Percentiles rank a stretch among this genome's conserved stretches.
These are phyloP conservation scores for Drosophila niveifrons DNA, from an alignment of 2,888 invertebrate genomes.

Conservation along the genomic window DNA sequence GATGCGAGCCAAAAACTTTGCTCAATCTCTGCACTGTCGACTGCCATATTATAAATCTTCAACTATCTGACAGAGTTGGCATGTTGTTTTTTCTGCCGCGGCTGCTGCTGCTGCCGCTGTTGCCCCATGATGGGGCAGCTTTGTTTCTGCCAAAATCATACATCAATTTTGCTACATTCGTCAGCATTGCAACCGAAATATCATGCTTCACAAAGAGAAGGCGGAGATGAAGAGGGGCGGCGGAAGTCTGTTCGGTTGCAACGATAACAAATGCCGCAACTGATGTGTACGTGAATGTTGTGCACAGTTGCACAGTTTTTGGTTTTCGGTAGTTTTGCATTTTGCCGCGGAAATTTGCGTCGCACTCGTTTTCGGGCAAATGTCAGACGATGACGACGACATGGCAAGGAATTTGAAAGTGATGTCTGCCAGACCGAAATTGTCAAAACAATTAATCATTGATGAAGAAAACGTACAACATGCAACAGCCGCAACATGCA, in stretches of 20 bases:
- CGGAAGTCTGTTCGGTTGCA: conserved; percentile 17
- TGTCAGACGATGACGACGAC: conserved; percentile 36
- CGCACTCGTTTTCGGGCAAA: conserved; percentile 42
- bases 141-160: conserved; percentile 65
- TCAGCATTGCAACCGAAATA: conserved; percentile 67
- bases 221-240: neutral
- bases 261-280: conserved; percentile 44
- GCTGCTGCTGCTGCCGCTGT: neutral
- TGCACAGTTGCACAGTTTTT: conserved; percentile 33
- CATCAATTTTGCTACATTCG: conserved; percentile 76
- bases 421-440: conserved; percentile 63
- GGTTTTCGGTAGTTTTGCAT: conserved; percentile 30
- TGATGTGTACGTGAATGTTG: conserved; percentile 28
- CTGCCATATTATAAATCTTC: conserved; percentile 56
- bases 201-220: conserved; percentile 32
- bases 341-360: conserved; percentile 47
- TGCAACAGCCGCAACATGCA: conserved; percentile 21
- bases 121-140: conserved; percentile 20
- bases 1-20: neutral
- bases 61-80: conserved; percentile 49
- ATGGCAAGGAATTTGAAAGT: conserved; percentile 57
- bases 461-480: conserved; percentile 75
- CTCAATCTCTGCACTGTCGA: conserved; percentile 28
- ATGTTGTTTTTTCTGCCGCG: conserved; percentile 29
- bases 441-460: conserved; percentile 82